Percentiles rank a stretch among this genome's conserved stretches.
Evolutionary conservation across 2,113 vertebrate species (phyloP).

Genomic region (Saccopteryx leptura): DNA sequence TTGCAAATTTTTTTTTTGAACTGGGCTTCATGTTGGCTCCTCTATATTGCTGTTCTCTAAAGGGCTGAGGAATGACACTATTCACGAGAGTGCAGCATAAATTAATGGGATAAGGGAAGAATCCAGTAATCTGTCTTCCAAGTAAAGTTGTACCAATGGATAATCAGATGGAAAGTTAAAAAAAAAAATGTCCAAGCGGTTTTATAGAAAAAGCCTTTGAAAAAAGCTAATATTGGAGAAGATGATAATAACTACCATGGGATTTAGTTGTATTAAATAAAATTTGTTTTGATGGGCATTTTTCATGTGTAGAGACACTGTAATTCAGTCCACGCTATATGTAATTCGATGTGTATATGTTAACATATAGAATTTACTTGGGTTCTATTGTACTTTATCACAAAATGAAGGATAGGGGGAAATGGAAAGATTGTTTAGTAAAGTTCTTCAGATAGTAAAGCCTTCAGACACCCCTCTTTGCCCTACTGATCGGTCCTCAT

Average conservation of each 20-base stretch:
- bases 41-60: background rate
- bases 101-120: background rate
- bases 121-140: background rate
- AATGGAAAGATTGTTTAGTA: background rate
- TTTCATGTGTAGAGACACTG: background rate
- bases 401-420: background rate
- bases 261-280: slow-evolving; percentile 24
- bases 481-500: background rate
- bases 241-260: background rate
- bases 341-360: background rate
- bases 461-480: background rate
- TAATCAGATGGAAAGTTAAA: slow-evolving; percentile 21
- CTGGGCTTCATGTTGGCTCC: background rate
- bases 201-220: background rate
- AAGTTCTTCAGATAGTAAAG: background rate
- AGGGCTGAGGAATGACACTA: background rate
- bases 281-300: slow-evolving; percentile 25
- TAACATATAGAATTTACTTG: background rate
- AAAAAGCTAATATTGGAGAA: background rate
- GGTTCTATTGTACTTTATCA: background rate
- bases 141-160: background rate
- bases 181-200: background rate
- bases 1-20: slow-evolving; percentile 27
- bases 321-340: background rate
- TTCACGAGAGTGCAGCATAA: background rate